Evolutionary conservation across 2,113 vertebrate species (phyloP).

Genomic region (Passerina amoena): DNA sequence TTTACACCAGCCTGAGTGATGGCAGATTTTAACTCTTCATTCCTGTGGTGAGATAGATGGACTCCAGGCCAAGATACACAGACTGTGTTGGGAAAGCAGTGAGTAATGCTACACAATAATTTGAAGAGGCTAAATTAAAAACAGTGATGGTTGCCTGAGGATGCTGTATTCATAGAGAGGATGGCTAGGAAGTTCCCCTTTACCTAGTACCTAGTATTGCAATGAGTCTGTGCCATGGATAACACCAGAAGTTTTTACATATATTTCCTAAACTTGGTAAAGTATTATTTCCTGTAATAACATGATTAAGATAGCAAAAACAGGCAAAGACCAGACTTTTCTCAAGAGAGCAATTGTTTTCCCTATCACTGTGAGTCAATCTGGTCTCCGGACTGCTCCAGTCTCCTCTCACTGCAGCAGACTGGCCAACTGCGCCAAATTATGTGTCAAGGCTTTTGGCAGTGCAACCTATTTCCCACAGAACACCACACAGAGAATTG

Average conservation of each 20-base stretch:
- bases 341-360: background rate
- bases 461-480: background rate
- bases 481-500: background rate
- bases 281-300: background rate
- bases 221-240: background rate
- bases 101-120: slow-evolving; percentile 37
- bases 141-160: background rate
- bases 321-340: background rate
- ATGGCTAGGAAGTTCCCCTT: background rate
- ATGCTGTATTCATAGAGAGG: background rate
- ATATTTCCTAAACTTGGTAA: background rate
- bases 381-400: background rate
- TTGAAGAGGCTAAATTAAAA: slow-evolving; percentile 33
- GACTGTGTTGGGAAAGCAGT: slow-evolving; percentile 34
- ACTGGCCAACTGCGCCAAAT: background rate
- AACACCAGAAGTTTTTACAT: background rate
- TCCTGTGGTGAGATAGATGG: slow-evolving; percentile 31
- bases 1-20: slow-evolving; percentile 21
- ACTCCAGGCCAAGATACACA: slow-evolving; percentile 36
- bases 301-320: slow-evolving; percentile 25
- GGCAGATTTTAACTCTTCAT: slow-evolving; percentile 47
- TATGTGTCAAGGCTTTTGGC: slow-evolving; percentile 36
- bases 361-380: background rate
- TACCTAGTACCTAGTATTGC: background rate
- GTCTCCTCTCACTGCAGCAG: background rate